Evolutionary conservation across 2,888 invertebrate genomes (phyloP).

Genomic region (Diplolepis rosae): DNA sequence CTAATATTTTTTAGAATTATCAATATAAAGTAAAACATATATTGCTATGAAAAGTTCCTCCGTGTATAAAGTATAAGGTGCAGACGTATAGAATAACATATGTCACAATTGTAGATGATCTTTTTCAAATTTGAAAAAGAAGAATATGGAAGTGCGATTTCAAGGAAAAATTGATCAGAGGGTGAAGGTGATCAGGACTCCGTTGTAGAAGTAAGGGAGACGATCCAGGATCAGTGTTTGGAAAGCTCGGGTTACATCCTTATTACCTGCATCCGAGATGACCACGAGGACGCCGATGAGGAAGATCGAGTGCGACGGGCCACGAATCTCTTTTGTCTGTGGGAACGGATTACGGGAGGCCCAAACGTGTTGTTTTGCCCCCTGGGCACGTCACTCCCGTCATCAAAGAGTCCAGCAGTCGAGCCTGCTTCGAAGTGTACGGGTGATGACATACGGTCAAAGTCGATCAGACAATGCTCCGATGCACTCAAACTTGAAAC

Average conservation of each 20-base stretch:
- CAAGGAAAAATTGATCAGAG: constrained; percentile 21
- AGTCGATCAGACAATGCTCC: constrained; percentile 62
- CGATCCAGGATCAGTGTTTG: constrained; percentile 51
- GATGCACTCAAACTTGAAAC: constrained; percentile 56
- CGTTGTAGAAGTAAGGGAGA: constrained; percentile 33
- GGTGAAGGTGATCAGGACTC: neutral
- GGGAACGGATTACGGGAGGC: constrained; percentile 65
- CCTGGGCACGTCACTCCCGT: constrained; percentile 52
- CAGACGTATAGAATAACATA: too few relatives aligned
- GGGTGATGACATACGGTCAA: constrained; percentile 67
- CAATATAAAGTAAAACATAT: too few relatives aligned
- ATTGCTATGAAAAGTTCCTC: too few relatives aligned
- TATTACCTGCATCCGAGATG: constrained; percentile 67
- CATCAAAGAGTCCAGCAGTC: constrained; percentile 57
- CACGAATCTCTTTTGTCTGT: constrained; percentile 70
- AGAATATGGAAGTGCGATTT: constrained; percentile 26
- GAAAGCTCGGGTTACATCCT: constrained; percentile 71
- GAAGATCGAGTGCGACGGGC: constrained; percentile 69
- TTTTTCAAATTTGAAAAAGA: too few relatives aligned
- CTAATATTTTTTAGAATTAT: too few relatives aligned
- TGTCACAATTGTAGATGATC: too few relatives aligned
- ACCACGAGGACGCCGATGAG: constrained; percentile 58
- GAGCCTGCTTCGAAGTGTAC: constrained; percentile 53
- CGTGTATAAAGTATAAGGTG: too few relatives aligned
- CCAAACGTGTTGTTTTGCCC: constrained; percentile 60